Percentiles rank a stretch among this genome's conserved stretches.
These are phyloP conservation scores for Plutella xylostella DNA, from an alignment of 2,888 invertebrate species.

Conservation along the genomic window DNA sequence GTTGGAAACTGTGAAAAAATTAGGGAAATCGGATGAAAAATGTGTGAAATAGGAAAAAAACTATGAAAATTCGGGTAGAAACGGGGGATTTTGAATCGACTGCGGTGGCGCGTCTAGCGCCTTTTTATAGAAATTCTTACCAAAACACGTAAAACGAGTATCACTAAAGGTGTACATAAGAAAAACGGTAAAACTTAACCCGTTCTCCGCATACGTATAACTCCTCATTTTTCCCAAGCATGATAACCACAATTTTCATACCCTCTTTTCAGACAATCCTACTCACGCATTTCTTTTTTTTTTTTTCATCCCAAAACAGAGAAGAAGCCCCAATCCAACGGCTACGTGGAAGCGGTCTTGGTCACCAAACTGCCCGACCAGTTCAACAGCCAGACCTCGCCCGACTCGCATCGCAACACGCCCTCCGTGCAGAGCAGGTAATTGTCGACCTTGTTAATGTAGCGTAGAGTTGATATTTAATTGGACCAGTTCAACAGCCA, in stretches of 20 bases:
- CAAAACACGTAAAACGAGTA: too few relatives aligned
- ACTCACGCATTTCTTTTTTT: too few relatives aligned
- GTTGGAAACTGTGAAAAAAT: too few relatives aligned
- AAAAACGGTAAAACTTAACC: too few relatives aligned
- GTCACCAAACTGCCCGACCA: slow-evolving; percentile 86
- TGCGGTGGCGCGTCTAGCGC: neutral
- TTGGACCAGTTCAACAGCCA: too few relatives aligned
- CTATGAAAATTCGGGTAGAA: neutral
- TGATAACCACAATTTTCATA: too few relatives aligned
- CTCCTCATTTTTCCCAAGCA: too few relatives aligned
- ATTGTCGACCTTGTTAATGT: too few relatives aligned
- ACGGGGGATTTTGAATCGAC: neutral
- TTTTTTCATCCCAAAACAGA: neutral
- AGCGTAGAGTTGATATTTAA: too few relatives aligned
- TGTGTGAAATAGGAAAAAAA: neutral
- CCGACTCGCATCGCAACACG: slow-evolving; percentile 80
- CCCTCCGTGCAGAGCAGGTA: slow-evolving; percentile 84
- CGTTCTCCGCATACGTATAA: too few relatives aligned
- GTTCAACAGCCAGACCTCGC: slow-evolving; percentile 81
- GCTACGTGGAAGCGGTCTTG: slow-evolving; percentile 87
- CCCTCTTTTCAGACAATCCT: neutral
- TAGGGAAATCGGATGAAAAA: neutral
- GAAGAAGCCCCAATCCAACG: slow-evolving; percentile 74
- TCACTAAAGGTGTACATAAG: too few relatives aligned
- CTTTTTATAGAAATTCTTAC: too few relatives aligned